Conservation (phyloP, 2,113 vertebrate genomes). For the Larimichthys polyactis region DNA sequence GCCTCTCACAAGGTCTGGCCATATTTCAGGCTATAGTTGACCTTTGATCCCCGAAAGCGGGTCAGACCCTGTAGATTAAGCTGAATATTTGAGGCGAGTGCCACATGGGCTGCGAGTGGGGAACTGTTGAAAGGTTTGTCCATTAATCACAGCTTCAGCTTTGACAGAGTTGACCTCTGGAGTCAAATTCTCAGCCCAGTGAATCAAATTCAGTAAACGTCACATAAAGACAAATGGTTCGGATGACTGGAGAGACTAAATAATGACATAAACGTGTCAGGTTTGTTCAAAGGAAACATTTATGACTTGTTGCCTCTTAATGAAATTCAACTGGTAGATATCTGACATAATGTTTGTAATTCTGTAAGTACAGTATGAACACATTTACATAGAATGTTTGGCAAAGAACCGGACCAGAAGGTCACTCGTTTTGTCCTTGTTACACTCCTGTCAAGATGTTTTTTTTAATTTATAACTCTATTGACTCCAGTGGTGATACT, state of each 20-base stretch:
- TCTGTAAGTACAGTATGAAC: background rate
- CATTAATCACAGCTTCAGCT: conserved; percentile 73
- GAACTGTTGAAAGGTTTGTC: conserved; percentile 50
- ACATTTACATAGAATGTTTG: background rate
- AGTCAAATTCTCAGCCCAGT: conserved; percentile 52
- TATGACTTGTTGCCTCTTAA: background rate
- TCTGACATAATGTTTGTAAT: background rate
- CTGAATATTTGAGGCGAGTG: conserved; percentile 62
- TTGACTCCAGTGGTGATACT: background rate
- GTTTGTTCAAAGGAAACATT: conserved; percentile 7
- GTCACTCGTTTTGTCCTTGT: background rate
- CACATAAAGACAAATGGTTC: conserved; percentile 49
- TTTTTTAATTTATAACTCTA: background rate
- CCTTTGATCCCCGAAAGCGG: conserved; percentile 67
- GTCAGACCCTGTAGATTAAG: conserved; percentile 70
- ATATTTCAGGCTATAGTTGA: conserved; percentile 79
- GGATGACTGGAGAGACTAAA: conserved; percentile 22
- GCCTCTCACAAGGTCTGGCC: conserved; percentile 49
- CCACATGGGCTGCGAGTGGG: conserved; percentile 56
- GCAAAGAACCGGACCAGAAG: background rate
- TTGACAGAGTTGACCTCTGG: conserved; percentile 57
- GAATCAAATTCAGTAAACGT: conserved; percentile 44
- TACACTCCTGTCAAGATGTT: background rate
- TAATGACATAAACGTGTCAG: conserved; percentile 13
- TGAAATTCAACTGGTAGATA: background rate